Percentiles rank a stretch among this genome's conserved stretches.
phyloP scores from a whole-genome alignment of 2,888 invertebrate species.

The Eretmocerus hayati region DNA sequence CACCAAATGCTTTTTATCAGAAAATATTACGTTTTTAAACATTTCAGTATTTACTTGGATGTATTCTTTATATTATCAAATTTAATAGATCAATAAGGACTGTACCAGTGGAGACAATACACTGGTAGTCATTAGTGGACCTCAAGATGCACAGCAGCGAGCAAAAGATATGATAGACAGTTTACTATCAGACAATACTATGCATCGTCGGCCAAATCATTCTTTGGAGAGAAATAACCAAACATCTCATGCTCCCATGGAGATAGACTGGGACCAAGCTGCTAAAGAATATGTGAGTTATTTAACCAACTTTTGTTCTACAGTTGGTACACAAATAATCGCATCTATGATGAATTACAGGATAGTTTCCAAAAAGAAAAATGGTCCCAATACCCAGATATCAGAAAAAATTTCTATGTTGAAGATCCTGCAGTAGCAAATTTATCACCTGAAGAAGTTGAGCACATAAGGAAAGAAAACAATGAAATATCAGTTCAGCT shows the following conservation, averaged over 20 bases:
- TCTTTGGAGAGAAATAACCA: not conserved
- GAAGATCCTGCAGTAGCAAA: slow-evolving; percentile 66
- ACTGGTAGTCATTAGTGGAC: slow-evolving; percentile 50
- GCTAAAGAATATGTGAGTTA: slow-evolving; percentile 49
- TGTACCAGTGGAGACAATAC: slow-evolving; percentile 42
- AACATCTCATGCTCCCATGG: not conserved
- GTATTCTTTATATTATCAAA: slow-evolving; percentile 4
- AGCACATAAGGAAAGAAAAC: slow-evolving; percentile 57
- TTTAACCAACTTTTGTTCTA: not conserved
- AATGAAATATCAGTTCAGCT: slow-evolving; percentile 70
- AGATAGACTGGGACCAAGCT: slow-evolving; percentile 56
- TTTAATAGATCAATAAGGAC: slow-evolving; percentile 36
- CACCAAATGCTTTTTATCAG: not conserved
- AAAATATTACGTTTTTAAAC: slow-evolving; percentile 23
- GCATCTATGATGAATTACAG: slow-evolving; percentile 21
- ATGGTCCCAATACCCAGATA: slow-evolving; percentile 60
- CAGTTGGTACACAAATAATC: slow-evolving; percentile 2
- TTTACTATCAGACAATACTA: slow-evolving; percentile 27
- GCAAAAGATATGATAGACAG: slow-evolving; percentile 46
- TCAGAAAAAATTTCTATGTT: slow-evolving; percentile 76
- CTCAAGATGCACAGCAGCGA: slow-evolving; percentile 48
- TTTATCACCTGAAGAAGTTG: slow-evolving; percentile 59
- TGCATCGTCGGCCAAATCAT: not conserved
- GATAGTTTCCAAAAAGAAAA: slow-evolving; percentile 47
- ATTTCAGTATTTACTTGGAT: not conserved